Base-by-base conservation (phyloP, 1,140 invertebrate genomes). In the Scaptomyza montana region DNA sequence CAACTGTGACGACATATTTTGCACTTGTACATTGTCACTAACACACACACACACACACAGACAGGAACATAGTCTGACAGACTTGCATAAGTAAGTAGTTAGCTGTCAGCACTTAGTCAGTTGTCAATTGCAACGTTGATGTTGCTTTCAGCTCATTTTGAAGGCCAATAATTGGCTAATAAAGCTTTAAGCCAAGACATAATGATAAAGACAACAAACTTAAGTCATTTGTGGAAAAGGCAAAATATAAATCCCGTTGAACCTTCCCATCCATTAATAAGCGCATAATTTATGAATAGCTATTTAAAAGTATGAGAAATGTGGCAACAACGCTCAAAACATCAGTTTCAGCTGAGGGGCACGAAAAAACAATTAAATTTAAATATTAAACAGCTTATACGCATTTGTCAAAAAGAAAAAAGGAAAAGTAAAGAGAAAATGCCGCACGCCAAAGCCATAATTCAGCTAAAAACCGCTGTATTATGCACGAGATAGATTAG, bases 1-100 rank as follows among this genome's bases (percentile, higher is more conserved):
- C 84, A 87, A 87, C 79, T 89, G 84, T 89, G 84, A 84, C 77
- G 84, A 89, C 84, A 87, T 84, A 87, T 77, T 87, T 79, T 86
- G 60, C 76, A 69, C 84, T 84, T 87, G 84, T 87, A 66, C 73
- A 51, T 77, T 84, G 79, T 84, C 78, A 84, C 41, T 64, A 71
- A 56, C 81, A 73, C 62, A 51, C 36, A 47, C 45, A 30, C 30
- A 33, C 1, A 12, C 33, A 62, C 13, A 63, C 13, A 9, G 43
- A n/a, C 41, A 10, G 49, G 30, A 7, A 41, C 53, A 55, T 33
- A 45, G 28, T 5, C 30, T 25, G 19, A 30, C 21, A 39, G 49
- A 73, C 50, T 61, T 61, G 69, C 69, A 77, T 77, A 81, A 81
- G 68, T 77, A 79, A 81, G 74, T 77, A 79, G 78, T 73, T 77